Evolutionary conservation across 2,113 vertebrate species (phyloP).

Genomic region (Epinephelus lanceolatus): DNA sequence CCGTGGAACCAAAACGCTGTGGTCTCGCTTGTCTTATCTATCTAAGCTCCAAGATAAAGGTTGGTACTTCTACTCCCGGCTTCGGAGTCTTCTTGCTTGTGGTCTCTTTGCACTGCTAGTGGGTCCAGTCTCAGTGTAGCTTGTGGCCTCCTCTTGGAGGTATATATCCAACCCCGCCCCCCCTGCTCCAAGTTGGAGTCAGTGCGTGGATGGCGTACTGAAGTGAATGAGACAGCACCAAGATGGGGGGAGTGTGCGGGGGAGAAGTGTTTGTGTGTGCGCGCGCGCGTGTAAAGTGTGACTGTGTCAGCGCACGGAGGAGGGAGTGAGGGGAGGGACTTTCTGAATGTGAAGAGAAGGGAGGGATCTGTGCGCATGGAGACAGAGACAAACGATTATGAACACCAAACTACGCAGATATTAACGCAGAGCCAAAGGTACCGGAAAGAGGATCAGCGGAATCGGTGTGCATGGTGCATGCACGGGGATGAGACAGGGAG

Average conservation of each 20-base stretch:
- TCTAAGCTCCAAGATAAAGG: slow-evolving; percentile 79
- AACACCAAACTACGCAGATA: slow-evolving; percentile 82
- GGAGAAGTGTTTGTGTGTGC: slow-evolving; percentile 65
- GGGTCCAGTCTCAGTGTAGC: slow-evolving; percentile 84
- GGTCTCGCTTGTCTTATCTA: slow-evolving; percentile 63
- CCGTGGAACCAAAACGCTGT: slow-evolving; percentile 54
- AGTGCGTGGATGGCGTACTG: slow-evolving; percentile 83
- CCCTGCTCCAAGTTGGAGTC: slow-evolving; percentile 72
- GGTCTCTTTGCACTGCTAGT: slow-evolving; percentile 85
- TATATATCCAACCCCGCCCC: slow-evolving; percentile 85
- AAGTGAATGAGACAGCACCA: slow-evolving; percentile 85
- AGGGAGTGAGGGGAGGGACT: slow-evolving; percentile 46
- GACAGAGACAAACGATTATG: slow-evolving; percentile 68
- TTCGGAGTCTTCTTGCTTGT: slow-evolving; percentile 89
- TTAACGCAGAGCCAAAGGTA: slow-evolving; percentile 81
- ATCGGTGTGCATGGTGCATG: slow-evolving; percentile 31
- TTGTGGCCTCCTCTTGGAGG: slow-evolving; percentile 76
- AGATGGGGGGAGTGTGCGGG: slow-evolving; percentile 61
- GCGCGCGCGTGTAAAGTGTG: slow-evolving; percentile 42
- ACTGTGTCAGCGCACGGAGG: slow-evolving; percentile 62
- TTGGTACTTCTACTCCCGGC: slow-evolving; percentile 90
- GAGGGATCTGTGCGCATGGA: slow-evolving; percentile 64
- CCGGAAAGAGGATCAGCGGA: slow-evolving; percentile 82
- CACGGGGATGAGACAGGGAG: slow-evolving; percentile 10
- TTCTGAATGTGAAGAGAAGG: slow-evolving; percentile 39